These are phyloP conservation scores for Malurus elegans DNA, from an alignment of 2,113 vertebrate species.

Conservation along the genomic window DNA sequence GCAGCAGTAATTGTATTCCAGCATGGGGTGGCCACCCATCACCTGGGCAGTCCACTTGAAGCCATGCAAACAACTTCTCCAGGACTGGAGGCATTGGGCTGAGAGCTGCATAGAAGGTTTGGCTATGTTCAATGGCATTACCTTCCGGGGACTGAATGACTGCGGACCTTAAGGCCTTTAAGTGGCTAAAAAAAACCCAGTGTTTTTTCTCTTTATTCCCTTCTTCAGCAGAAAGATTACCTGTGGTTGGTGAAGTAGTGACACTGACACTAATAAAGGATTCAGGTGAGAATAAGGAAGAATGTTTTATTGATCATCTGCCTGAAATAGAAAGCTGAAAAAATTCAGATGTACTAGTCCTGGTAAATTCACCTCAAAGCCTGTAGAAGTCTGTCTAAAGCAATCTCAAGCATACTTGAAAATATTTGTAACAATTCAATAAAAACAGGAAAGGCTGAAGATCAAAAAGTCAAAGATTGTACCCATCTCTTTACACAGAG, in stretches of 20 bases:
- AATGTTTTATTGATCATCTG: neutral
- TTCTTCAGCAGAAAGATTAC: neutral
- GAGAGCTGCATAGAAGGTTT: neutral
- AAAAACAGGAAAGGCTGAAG: neutral
- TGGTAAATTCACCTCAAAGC: neutral
- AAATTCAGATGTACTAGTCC: neutral
- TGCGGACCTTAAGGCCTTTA: neutral
- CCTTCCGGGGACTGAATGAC: neutral
- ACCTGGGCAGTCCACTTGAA: neutral
- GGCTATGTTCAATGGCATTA: neutral
- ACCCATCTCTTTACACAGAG: neutral
- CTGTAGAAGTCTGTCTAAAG: neutral
- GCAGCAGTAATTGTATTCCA: neutral
- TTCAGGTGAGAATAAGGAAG: neutral
- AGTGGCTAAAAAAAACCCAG: neutral
- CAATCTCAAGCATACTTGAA: neutral
- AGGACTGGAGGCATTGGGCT: neutral
- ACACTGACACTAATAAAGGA: neutral
- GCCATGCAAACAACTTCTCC: neutral
- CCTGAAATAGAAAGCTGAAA: neutral
- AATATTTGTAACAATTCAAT: neutral
- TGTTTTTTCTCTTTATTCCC: neutral
- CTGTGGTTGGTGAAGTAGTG: neutral
- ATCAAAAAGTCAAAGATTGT: neutral
- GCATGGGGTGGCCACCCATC: neutral